phyloP scores from a whole-genome alignment of 1,140 invertebrate genomes.

The Zophobas morio region DNA sequence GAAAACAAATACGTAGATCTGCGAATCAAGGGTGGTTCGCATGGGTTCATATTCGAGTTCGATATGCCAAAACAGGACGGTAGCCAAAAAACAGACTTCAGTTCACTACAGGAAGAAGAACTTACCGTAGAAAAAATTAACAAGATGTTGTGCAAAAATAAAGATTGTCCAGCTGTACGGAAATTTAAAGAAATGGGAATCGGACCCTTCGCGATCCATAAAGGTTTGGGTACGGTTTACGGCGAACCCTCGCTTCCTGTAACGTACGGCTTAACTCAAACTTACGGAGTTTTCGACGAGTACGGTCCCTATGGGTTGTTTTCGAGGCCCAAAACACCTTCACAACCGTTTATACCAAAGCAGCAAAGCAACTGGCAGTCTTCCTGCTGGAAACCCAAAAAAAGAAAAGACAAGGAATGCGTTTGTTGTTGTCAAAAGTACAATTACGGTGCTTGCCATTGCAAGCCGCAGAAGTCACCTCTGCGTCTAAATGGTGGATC shows the following conservation, averaged over 20 bases:
- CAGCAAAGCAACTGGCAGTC: slow-evolving; percentile 18
- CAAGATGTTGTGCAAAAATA: slow-evolving; percentile 61
- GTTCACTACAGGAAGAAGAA: slow-evolving; percentile 29
- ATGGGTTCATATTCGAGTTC: slow-evolving; percentile 19
- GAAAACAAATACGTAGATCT: slow-evolving; percentile 60
- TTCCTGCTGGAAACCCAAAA: slow-evolving; percentile 11
- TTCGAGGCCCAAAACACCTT: slow-evolving; percentile 58
- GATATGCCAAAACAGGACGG: background rate
- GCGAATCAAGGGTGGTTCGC: slow-evolving; percentile 34
- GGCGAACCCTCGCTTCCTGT: slow-evolving; percentile 57
- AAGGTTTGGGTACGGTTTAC: slow-evolving; percentile 61
- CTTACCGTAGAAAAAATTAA: slow-evolving; percentile 60
- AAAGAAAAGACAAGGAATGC: slow-evolving; percentile 2
- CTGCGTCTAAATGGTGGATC: background rate
- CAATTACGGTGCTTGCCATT: slow-evolving; percentile 1
- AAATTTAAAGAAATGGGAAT: slow-evolving; percentile 64
- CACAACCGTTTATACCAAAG: slow-evolving; percentile 59
- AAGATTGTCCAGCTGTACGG: slow-evolving; percentile 63
- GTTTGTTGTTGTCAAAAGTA: background rate
- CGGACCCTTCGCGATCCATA: slow-evolving; percentile 63
- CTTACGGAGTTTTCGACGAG: slow-evolving; percentile 62
- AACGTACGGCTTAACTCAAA: slow-evolving; percentile 64
- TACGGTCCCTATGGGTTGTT: slow-evolving; percentile 65
- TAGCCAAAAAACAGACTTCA: background rate
- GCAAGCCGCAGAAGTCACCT: background rate